phyloP scores from a whole-genome alignment of 2,888 invertebrate species.

The Nasonia oneida region DNA sequence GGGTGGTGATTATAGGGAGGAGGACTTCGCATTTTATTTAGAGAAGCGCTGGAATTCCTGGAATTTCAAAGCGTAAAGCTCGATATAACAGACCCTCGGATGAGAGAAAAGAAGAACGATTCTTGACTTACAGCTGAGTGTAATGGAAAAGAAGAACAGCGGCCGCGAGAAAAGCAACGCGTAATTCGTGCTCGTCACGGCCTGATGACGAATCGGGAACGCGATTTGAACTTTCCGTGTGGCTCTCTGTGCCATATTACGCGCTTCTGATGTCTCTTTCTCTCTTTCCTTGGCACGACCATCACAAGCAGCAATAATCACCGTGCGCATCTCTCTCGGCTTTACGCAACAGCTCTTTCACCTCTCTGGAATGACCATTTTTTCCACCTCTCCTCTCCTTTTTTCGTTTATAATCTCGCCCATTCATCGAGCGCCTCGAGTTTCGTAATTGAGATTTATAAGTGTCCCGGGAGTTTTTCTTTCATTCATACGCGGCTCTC shows the following conservation, averaged over 20 bases:
- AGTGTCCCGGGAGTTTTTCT: neutral
- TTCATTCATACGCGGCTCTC: neutral
- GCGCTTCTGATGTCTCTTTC: neutral
- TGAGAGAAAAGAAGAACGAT: neutral
- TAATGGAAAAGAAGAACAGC: too few relatives aligned
- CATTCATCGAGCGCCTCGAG: conserved; percentile 3
- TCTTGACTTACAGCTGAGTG: neutral
- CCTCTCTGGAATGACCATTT: neutral
- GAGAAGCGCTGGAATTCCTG: neutral
- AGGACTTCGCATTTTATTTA: neutral
- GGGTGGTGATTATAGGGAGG: too few relatives aligned
- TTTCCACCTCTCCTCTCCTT: neutral
- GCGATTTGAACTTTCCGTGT: conserved; percentile 2
- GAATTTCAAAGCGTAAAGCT: neutral
- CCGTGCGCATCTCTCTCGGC: neutral
- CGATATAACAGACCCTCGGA: too few relatives aligned
- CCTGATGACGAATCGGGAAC: neutral
- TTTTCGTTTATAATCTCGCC: conserved; percentile 14
- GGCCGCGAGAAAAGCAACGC: neutral
- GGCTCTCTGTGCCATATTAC: neutral
- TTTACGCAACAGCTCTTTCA: conserved; percentile 29
- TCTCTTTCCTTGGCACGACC: neutral
- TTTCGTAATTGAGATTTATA: conserved; percentile 36
- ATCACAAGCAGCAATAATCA: neutral
- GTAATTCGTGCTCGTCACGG: neutral